phyloP scores from a whole-genome alignment of 2,113 vertebrate genomes.

The Dasyornis broadbenti region DNA sequence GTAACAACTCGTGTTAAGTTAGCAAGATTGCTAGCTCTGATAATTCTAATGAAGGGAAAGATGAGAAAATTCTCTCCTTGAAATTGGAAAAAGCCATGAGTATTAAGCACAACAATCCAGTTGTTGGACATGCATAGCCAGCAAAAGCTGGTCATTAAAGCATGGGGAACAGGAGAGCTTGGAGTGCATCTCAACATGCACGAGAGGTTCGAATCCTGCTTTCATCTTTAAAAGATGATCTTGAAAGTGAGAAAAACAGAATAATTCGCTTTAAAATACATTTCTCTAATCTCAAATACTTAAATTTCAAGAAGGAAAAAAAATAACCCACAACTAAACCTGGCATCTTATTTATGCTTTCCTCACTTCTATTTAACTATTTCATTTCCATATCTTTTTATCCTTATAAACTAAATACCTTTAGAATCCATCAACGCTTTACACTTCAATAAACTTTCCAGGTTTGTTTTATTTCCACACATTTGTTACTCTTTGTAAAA shows the following conservation, averaged over 20 bases:
- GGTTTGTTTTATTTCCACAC: neutral
- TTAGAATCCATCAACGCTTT: neutral
- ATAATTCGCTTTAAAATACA: neutral
- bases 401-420: neutral
- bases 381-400: neutral
- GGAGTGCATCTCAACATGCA: neutral
- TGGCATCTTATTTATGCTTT: neutral
- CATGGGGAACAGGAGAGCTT: neutral
- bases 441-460: neutral
- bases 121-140: neutral
- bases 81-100: neutral
- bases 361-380: neutral
- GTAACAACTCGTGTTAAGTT: neutral
- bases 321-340: neutral
- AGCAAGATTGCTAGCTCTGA: neutral
- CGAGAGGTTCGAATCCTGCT: neutral
- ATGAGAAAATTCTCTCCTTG: neutral
- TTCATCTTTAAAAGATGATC: neutral
- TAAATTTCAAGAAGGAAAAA: neutral
- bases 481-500: neutral
- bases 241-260: neutral
- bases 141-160: slow-evolving; percentile 33
- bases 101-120: neutral
- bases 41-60: neutral
- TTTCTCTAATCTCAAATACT: neutral